These are phyloP conservation scores for Bradynema listronoti DNA, from an alignment of 1,140 invertebrate species.

Conservation along the genomic window DNA sequence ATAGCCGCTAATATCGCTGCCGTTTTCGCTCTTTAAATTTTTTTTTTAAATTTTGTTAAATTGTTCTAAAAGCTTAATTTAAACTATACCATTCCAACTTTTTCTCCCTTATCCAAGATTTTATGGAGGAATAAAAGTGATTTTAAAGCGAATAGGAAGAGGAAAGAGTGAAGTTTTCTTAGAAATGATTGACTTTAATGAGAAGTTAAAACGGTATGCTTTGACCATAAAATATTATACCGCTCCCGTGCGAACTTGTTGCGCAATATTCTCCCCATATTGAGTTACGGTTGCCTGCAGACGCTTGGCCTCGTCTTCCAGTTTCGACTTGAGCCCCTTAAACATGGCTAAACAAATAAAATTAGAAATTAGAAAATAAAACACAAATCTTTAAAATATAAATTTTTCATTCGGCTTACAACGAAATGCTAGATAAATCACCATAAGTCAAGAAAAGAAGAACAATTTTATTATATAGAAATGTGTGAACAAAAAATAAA, in stretches of 20 bases:
- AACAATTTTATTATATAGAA: slow-evolving; percentile 3
- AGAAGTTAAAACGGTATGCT: too few species aligned
- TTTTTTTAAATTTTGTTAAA: too few species aligned
- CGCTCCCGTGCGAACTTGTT: slow-evolving; percentile 29
- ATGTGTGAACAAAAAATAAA: slow-evolving; percentile 2
- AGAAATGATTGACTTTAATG: too few species aligned
- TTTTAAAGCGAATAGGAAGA: too few species aligned
- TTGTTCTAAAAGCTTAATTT: too few species aligned
- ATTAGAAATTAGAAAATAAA: too few species aligned
- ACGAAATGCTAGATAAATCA: neutral
- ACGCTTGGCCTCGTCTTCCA: slow-evolving; percentile 37
- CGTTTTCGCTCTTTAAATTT: slow-evolving; percentile 37
- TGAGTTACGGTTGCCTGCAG: slow-evolving; percentile 30
- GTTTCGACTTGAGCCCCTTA: slow-evolving; percentile 33
- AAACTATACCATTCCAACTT: too few species aligned
- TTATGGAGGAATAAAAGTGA: too few species aligned
- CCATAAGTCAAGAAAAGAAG: neutral
- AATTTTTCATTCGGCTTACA: neutral
- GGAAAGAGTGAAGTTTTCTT: too few species aligned
- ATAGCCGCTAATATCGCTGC: slow-evolving; percentile 34
- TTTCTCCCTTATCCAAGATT: too few species aligned
- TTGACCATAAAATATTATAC: slow-evolving; percentile 15
- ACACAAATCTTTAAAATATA: neutral
- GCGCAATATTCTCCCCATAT: slow-evolving; percentile 37
- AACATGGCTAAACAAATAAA: slow-evolving; percentile 31